Conservation (phyloP, 1,140 invertebrate species). For the Meteorus sp. region DNA sequence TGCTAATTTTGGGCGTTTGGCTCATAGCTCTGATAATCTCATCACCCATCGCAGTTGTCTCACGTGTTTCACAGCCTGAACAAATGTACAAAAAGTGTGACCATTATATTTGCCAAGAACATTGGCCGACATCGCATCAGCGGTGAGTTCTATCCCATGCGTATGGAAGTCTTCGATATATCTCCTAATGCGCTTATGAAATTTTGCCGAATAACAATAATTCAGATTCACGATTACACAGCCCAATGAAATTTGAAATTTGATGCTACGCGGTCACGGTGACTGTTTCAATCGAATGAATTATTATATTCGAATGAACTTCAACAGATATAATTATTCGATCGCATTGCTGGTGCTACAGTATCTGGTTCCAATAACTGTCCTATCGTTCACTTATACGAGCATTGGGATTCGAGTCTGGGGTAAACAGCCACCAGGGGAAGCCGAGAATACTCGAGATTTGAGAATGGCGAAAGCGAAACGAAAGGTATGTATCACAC, state of each 20-base stretch:
- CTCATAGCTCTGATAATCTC: conserved; percentile 77
- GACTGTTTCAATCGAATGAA: no score
- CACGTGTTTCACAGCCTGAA: conserved; percentile 63
- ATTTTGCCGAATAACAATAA: no score
- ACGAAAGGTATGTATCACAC: conserved; percentile 72
- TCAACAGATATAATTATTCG: conserved; percentile 68
- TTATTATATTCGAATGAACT: no score
- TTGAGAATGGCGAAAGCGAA: conserved; percentile 83
- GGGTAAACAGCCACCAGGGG: conserved; percentile 83
- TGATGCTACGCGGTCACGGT: conserved; percentile 10
- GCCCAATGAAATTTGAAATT: not conserved
- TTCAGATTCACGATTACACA: no score
- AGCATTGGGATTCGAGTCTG: conserved; percentile 86
- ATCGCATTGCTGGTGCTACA: conserved; percentile 79
- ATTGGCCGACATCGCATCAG: conserved; percentile 63
- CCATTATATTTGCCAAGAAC: conserved; percentile 69
- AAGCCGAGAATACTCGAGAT: conserved; percentile 80
- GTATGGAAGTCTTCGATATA: not conserved
- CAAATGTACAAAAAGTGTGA: conserved; percentile 65
- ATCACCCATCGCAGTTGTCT: conserved; percentile 76
- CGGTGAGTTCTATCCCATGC: conserved; percentile 36
- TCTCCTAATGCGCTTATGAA: no score
- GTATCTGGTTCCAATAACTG: conserved; percentile 79
- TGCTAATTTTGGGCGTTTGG: conserved; percentile 77
- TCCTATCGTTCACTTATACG: conserved; percentile 86